Percentiles rank a stretch among this genome's conserved stretches.
Evolutionary conservation across 2,888 invertebrate genomes (phyloP).

Genomic region (Brachyopa scutellaris): DNA sequence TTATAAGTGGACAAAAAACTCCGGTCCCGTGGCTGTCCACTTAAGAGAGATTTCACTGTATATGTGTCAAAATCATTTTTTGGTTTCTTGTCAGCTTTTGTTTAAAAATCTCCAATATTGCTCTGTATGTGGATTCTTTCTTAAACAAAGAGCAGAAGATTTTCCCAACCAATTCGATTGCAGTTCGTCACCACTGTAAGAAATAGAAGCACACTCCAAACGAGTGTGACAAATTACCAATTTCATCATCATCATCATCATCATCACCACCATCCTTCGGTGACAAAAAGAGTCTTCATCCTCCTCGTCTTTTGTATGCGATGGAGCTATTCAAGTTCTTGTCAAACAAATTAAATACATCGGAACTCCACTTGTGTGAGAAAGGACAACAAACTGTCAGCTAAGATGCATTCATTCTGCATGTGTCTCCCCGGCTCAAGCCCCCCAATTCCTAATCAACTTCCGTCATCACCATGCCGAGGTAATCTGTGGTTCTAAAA

Average conservation of each 20-base stretch:
- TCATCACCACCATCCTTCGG: neutral
- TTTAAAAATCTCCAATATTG: no score
- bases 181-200: no score
- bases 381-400: conserved; percentile 44
- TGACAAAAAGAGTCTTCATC: conserved; percentile 15
- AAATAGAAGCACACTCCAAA: no score
- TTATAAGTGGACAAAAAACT: no score
- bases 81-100: no score
- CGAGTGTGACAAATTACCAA: conserved; percentile 40
- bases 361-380: conserved; percentile 15
- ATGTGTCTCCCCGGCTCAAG: neutral
- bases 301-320: conserved; percentile 9
- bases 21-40: no score
- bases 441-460: conserved; percentile 12
- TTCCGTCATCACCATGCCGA: conserved; percentile 17
- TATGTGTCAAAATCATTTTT: no score
- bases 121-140: no score
- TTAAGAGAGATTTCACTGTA: no score
- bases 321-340: conserved; percentile 44
- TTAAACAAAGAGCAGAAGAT: no score
- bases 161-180: no score
- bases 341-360: conserved; percentile 34
- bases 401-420: neutral
- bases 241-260: conserved; percentile 22
- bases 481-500: conserved; percentile 1